phyloP scores from a whole-genome alignment of 2,797 vertebrate genomes.

The Carcharodon carcharias region DNA sequence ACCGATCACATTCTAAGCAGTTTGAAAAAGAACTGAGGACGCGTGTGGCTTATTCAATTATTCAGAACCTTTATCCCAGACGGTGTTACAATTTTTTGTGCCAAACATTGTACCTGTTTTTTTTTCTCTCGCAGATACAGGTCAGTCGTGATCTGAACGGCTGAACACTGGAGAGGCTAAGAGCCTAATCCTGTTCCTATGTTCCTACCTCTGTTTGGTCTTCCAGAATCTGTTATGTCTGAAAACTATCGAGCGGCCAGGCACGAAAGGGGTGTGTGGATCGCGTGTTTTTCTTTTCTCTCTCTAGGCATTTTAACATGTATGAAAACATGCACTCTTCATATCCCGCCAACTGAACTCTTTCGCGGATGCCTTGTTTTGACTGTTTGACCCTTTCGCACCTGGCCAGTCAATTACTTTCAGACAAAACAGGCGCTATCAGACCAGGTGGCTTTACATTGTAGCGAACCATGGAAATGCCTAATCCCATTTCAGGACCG shows the following conservation, averaged over 20 bases:
- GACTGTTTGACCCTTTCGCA: not conserved
- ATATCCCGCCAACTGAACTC: not conserved
- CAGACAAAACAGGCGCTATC: not conserved
- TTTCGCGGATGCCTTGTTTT: not conserved
- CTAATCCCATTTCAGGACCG: not conserved
- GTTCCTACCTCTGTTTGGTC: not conserved
- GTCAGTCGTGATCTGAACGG: not conserved
- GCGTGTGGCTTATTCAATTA: not conserved
- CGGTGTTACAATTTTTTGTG: not conserved
- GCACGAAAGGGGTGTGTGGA: not conserved
- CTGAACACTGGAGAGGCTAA: not conserved
- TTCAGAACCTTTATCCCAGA: not conserved
- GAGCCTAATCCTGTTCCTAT: not conserved
- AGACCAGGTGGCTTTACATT: too few relatives aligned
- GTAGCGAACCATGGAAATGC: not conserved
- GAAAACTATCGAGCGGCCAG: not conserved
- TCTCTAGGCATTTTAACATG: not conserved
- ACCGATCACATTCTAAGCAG: not conserved
- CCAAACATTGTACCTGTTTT: not conserved
- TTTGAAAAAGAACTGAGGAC: not conserved
- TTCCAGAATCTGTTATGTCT: not conserved
- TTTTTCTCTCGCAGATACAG: not conserved
- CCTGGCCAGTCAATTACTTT: not conserved
- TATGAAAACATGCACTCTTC: not conserved
- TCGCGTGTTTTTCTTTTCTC: too few relatives aligned